A percentile compares a stretch with the other conserved stretches of the same genome.
Evolutionary conservation across 2,888 invertebrate species (phyloP).

Genomic region (Siphonodentalium dalli): DNA sequence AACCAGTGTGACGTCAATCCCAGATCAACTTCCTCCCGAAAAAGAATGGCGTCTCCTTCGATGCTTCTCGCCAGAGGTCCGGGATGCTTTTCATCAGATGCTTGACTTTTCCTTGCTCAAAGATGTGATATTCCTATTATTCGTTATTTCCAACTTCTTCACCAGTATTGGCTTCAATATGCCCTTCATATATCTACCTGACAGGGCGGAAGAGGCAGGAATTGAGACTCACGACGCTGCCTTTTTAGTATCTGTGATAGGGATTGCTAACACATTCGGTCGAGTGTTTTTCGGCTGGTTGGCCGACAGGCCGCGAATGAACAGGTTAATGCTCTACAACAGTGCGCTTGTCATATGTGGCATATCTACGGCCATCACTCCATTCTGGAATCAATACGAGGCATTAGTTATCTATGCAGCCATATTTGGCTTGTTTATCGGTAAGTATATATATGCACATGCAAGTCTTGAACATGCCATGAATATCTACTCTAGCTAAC

Average conservation of each 20-base stretch:
- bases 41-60: slow-evolving; percentile 51
- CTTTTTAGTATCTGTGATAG: slow-evolving; percentile 84
- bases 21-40: slow-evolving; percentile 30
- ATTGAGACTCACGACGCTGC: slow-evolving; percentile 68
- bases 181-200: slow-evolving; percentile 87
- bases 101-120: slow-evolving; percentile 84
- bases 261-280: slow-evolving; percentile 90
- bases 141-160: slow-evolving; percentile 88
- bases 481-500: no score
- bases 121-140: slow-evolving; percentile 85
- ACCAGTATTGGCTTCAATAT: slow-evolving; percentile 93
- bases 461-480: no score
- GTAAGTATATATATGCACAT: slow-evolving; percentile 41
- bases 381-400: slow-evolving; percentile 77
- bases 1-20: slow-evolving; percentile 58
- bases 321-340: slow-evolving; percentile 90
- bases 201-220: slow-evolving; percentile 69
- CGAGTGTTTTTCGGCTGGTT: slow-evolving; percentile 73
- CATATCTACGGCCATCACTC: slow-evolving; percentile 81
- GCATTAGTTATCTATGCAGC: slow-evolving; percentile 78
- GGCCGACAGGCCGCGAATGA: slow-evolving; percentile 73
- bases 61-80: slow-evolving; percentile 39
- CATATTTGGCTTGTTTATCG: slow-evolving; percentile 60
- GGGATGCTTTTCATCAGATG: slow-evolving; percentile 69
- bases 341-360: slow-evolving; percentile 87